A percentile compares a stretch with the other conserved stretches of the same genome.
phyloP scores from a whole-genome alignment of 2,113 vertebrate genomes.

The Balaeniceps rex region DNA sequence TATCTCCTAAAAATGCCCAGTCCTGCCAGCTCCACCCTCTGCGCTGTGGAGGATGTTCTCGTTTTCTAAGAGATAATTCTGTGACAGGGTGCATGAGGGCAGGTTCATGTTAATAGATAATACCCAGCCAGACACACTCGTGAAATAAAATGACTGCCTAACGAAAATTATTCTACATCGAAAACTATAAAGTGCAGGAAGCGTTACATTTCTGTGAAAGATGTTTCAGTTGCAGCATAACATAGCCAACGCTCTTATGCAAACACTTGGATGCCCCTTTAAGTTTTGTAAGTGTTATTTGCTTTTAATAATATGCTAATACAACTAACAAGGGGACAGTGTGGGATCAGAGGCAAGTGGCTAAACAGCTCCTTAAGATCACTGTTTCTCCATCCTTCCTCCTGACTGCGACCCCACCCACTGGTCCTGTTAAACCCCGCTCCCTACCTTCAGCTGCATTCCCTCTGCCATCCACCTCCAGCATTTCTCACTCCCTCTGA shows the following conservation, averaged over 20 bases:
- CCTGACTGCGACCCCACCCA: not conserved
- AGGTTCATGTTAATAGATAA: not conserved
- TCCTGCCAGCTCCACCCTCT: conserved; percentile 21
- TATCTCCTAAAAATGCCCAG: conserved; percentile 57
- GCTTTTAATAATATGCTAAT: not conserved
- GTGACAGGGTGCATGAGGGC: not conserved
- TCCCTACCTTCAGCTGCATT: not conserved
- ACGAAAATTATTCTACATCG: not conserved
- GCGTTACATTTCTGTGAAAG: not conserved
- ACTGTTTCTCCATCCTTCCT: not conserved
- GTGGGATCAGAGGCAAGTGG: not conserved
- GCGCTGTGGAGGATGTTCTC: not conserved
- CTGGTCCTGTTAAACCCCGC: not conserved
- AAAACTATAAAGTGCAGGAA: not conserved
- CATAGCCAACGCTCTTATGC: not conserved
- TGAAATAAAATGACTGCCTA: not conserved
- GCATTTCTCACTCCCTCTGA: not conserved
- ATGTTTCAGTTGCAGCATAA: not conserved
- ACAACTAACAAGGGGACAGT: not conserved
- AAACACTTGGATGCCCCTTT: not conserved
- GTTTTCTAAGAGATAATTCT: not conserved
- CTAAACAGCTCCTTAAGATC: not conserved
- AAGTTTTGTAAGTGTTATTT: not conserved
- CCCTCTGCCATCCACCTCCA: not conserved
- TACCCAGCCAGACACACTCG: not conserved